phyloP scores from a whole-genome alignment of 2,113 vertebrate species.

The Polypterus senegalus region DNA sequence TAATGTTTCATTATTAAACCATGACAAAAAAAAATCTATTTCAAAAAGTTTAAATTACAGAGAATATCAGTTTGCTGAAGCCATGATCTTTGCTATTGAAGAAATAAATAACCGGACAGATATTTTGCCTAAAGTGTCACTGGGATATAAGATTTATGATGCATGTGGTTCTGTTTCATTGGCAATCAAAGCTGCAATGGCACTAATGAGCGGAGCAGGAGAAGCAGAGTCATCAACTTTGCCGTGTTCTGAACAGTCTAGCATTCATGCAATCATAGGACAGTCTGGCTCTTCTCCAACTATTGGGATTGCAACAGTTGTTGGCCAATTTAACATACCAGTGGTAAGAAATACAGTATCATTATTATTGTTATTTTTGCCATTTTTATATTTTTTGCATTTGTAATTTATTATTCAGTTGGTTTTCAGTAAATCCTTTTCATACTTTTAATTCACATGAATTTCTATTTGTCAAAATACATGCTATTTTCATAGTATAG shows the following conservation, averaged over 20 bases:
- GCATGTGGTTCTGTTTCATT: constrained; percentile 33
- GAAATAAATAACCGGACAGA: constrained; percentile 32
- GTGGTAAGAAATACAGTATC: constrained; percentile 17
- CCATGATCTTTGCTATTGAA: constrained; percentile 37
- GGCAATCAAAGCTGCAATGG: constrained; percentile 24
- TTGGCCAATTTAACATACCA: constrained; percentile 28
- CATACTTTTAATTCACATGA: too few relatives aligned
- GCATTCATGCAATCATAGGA: constrained; percentile 27
- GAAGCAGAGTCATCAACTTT: constrained; percentile 13
- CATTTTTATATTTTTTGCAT: too few relatives aligned
- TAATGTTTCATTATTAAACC: not conserved
- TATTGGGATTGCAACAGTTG: constrained; percentile 26
- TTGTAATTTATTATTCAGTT: not conserved
- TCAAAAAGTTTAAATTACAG: constrained; percentile 29
- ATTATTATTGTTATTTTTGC: too few relatives aligned
- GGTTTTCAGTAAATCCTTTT: too few relatives aligned
- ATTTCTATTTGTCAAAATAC: too few relatives aligned
- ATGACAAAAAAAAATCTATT: not conserved
- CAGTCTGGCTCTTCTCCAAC: constrained; percentile 35
- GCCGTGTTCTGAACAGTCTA: constrained; percentile 24
- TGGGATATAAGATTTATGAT: constrained; percentile 39
- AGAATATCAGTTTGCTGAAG: constrained; percentile 36
- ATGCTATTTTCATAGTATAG: too few relatives aligned
- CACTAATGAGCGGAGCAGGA: constrained; percentile 26
- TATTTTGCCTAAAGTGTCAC: constrained; percentile 27